Conservation (phyloP, 2,113 vertebrate genomes). For the Hemibagrus wyckioides region DNA sequence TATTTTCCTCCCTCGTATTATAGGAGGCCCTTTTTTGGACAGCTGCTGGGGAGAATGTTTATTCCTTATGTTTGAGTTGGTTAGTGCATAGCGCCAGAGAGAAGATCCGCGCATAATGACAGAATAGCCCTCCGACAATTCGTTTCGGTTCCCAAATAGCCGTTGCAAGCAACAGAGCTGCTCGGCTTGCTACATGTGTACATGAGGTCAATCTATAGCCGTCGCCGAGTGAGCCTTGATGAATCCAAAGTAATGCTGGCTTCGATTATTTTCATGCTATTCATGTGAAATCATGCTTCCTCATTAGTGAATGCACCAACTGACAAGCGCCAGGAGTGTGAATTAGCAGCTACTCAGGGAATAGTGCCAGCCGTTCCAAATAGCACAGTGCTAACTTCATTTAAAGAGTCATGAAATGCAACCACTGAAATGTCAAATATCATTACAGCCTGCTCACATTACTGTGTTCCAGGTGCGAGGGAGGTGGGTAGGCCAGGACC, state of each 20-base stretch:
- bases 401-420: slow-evolving; percentile 71
- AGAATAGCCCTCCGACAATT: slow-evolving; percentile 41
- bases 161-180: slow-evolving; percentile 53
- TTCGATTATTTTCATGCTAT: slow-evolving; percentile 68
- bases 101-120: slow-evolving; percentile 38
- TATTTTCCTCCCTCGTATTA: slow-evolving; percentile 37
- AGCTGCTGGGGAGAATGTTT: slow-evolving; percentile 19
- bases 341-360: slow-evolving; percentile 78
- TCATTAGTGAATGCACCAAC: slow-evolving; percentile 72
- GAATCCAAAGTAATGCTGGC: slow-evolving; percentile 64
- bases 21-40: slow-evolving; percentile 31
- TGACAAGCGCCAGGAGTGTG: slow-evolving; percentile 79
- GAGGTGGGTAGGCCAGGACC: slow-evolving; percentile 45
- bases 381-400: slow-evolving; percentile 67
- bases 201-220: slow-evolving; percentile 68
- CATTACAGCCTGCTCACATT: slow-evolving; percentile 63
- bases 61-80: slow-evolving; percentile 22
- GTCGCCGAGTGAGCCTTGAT: slow-evolving; percentile 61
- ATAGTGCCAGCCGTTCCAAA: slow-evolving; percentile 73
- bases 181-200: slow-evolving; percentile 59
- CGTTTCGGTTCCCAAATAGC: slow-evolving; percentile 59
- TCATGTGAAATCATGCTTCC: slow-evolving; percentile 76
- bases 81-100: slow-evolving; percentile 1
- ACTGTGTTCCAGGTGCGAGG: slow-evolving; percentile 74
- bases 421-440: slow-evolving; percentile 70